Percentiles rank a stretch among this genome's conserved stretches.
These are phyloP conservation scores for western clawed frog (Xenopus tropicalis) DNA, from an alignment of 2,113 vertebrate genomes.

Conservation along the genomic window DNA sequence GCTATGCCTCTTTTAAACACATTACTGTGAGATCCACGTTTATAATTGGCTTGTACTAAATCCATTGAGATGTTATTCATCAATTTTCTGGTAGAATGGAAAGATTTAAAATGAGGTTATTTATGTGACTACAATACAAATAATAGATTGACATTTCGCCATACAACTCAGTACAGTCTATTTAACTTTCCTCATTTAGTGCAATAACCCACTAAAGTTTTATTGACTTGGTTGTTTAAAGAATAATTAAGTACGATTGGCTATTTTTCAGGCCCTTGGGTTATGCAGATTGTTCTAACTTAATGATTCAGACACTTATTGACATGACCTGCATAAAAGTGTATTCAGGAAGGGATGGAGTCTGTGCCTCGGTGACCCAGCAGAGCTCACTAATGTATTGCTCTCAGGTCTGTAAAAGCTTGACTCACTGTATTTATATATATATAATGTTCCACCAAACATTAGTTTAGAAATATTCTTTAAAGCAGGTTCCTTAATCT, in stretches of 20 bases:
- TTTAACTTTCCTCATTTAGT: conserved; percentile 27
- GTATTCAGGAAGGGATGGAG: background rate
- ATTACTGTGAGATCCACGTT: background rate
- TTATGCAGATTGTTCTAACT: conserved; percentile 33
- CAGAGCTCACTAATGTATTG: background rate
- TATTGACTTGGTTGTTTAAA: conserved; percentile 36
- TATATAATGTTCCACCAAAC: no score
- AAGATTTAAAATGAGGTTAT: background rate
- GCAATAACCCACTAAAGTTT: conserved; percentile 29
- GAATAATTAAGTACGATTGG: conserved; percentile 31
- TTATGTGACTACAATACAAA: background rate
- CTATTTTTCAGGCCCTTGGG: conserved; percentile 19
- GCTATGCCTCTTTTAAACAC: no score
- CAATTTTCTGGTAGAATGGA: no score
- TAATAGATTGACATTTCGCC: background rate
- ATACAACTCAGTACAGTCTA: conserved; percentile 27
- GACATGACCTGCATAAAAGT: conserved; percentile 30
- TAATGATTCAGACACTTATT: conserved; percentile 27
- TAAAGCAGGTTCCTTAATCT: no score
- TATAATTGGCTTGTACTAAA: background rate
- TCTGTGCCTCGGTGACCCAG: conserved; percentile 14
- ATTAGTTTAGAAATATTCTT: no score
- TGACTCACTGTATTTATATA: no score
- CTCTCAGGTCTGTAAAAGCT: no score
- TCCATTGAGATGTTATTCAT: background rate